These are phyloP conservation scores for Lepilemur septentrionalis DNA, from an alignment of 2,797 vertebrate genomes.

Conservation along the genomic window DNA sequence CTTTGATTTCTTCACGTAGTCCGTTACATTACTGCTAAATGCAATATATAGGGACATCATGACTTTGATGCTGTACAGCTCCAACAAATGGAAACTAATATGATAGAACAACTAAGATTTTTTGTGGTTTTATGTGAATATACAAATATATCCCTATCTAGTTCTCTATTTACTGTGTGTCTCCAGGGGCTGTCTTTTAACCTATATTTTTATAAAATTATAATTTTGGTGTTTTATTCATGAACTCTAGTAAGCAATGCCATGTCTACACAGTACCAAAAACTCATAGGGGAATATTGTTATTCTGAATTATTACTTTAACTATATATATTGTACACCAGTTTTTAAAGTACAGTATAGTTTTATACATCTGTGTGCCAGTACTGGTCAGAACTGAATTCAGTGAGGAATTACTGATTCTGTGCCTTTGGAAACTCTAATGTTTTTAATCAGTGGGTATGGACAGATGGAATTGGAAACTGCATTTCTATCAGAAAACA, in stretches of 20 bases:
- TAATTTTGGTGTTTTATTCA: slow-evolving; percentile 65
- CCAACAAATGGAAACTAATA: slow-evolving; percentile 87
- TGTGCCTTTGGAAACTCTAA: neutral
- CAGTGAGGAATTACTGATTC: neutral
- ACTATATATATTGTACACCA: neutral
- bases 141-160: slow-evolving; percentile 78
- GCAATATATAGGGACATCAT: slow-evolving; percentile 83
- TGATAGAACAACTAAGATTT: slow-evolving; percentile 80
- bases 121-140: slow-evolving; percentile 77
- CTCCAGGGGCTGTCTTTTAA: slow-evolving; percentile 72
- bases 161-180: slow-evolving; percentile 56
- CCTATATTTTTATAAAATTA: slow-evolving; percentile 69
- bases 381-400: neutral
- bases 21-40: slow-evolving; percentile 89
- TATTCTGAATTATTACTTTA: slow-evolving; percentile 33
- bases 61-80: slow-evolving; percentile 88
- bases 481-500: neutral
- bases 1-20: slow-evolving; percentile 89
- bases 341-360: neutral
- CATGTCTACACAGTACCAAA: slow-evolving; percentile 11
- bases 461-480: neutral
- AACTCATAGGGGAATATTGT: neutral
- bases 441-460: neutral
- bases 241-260: slow-evolving; percentile 46
- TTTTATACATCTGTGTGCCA: neutral